Evolutionary conservation across 2,888 invertebrate species (phyloP), one percentile per base, ranked within the genome.

Genomic region (Macaria liturata): DNA sequence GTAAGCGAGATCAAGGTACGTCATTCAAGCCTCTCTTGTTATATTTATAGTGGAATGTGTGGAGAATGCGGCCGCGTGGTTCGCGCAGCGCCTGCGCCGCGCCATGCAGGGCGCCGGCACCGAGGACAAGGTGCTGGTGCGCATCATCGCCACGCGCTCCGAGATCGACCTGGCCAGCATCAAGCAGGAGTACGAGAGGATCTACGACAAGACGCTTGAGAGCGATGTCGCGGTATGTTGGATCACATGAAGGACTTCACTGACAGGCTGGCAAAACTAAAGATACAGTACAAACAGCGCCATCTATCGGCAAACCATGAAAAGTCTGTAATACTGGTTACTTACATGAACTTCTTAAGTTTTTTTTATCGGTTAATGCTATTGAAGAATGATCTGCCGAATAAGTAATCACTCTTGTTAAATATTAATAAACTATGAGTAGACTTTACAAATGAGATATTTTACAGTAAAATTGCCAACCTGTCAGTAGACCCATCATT

Each of bases 81-180:
- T 95, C 83, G 96, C 96, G 8, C 93, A 93, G 78, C 86, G 95
- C 1, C 80, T 96, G 37, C 93, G 95, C 61, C 80, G 84, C 53
- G 94, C 95, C 0, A 93, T 95, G 92, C 89, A 93, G 68, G 96
- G 96, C 7, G 86, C 93, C 3, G 96, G 96, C 9, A 96, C 96
- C 0, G 94, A 95, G 61, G 96, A 96, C 80, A 80, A 82, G 58
- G 92, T 94, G 0, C 84, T 96, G 8, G 93, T 96, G 44, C 89
- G 96, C 59, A 93, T 96, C 64, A 84, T 96, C 51, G 93, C 94
- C 32, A 93, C 93, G 60, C 92, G 95, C 59, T 92, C 94, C 1
- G 94, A 95, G 92, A 86, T 95, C 8, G 96, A 96, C 84, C 91
- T 96, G 72, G 94, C 89, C 32, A 88, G 88, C 65, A 94, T 96